Evolutionary conservation across 2,888 invertebrate genomes (phyloP), one percentile per base, ranked within the genome.

Genomic region (Oligia strigilis): DNA sequence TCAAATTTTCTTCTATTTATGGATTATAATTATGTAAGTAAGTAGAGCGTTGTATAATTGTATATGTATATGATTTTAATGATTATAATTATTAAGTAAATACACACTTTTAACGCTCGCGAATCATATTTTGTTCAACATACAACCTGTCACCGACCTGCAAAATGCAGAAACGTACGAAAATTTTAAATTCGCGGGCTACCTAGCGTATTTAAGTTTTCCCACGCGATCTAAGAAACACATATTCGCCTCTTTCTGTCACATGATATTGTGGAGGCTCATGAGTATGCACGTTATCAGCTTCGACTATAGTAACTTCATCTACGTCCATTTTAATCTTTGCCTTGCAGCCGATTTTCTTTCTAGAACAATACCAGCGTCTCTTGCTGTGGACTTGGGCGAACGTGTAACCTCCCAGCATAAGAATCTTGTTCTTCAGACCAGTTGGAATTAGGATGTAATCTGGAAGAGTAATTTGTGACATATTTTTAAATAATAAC

Each of bases 391-490:
- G 29, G 52, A 73, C 83, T 71, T 89, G 88, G 0, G 89, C 84
- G 49, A 90, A 93, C 0, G 92, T 93, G 77, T 84, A 93, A 0
- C 90, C 90, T 13, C 82, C 85, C 11, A 88, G 55, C 88, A 91
- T 88, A 0, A 91, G 69, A n/a, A 92, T 70, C 1, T 74, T 77
- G 36, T 87, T 85, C 40, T 88, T 89, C 0, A 66, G 69, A 36
- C 86, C 73, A 36, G 82, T 66, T 43, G 87, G 87, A 60, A 90
- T 87, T 2, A 91, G 77, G 8, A 83, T 58, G 29, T 81, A 81
- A 70, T 79, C 69, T 69, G 66, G 17, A 67, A 67, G n/a, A 40
- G 17, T 40, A n/a, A 60, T 5, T 19, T n/a, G 36, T 49, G 4
- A 36, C 36, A 71, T 58, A 11, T 58, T 75, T 36, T 19, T 29